phyloP scores from a whole-genome alignment of 1,140 invertebrate species.

The Agrypnia vestita region DNA sequence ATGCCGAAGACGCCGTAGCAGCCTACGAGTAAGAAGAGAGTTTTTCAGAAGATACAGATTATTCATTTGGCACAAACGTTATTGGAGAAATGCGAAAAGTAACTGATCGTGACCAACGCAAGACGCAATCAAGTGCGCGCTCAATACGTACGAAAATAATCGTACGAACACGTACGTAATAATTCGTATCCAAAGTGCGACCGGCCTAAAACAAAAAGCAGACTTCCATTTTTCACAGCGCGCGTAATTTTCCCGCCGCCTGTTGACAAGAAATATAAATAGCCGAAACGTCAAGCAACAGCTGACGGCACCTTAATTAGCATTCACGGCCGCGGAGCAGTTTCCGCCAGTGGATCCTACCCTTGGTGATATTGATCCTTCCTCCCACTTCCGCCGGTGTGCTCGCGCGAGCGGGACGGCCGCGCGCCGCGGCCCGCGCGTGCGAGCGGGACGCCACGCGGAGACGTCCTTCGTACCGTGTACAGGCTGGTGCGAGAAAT shows the following conservation, averaged over 20 bases:
- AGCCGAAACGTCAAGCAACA: constrained; percentile 2
- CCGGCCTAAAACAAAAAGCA: too few species aligned
- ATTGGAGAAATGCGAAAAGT: too few species aligned
- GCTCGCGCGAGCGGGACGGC: not conserved
- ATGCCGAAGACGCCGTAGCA: too few species aligned
- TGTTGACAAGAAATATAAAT: not conserved
- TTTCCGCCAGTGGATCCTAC: constrained; percentile 31
- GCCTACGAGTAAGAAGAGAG: too few species aligned
- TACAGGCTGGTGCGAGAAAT: constrained; percentile 17
- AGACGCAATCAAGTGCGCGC: too few species aligned
- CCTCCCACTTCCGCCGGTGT: constrained; percentile 30
- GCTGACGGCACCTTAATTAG: constrained; percentile 36
- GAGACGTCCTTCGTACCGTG: constrained; percentile 13
- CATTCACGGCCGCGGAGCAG: constrained; percentile 26
- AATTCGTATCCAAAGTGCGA: too few species aligned
- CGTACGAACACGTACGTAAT: too few species aligned
- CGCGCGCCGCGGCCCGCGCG: not conserved
- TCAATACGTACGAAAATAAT: too few species aligned
- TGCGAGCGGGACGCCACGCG: not conserved
- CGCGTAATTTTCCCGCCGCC: not conserved
- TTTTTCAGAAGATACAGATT: too few species aligned
- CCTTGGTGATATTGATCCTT: constrained; percentile 35
- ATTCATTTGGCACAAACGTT: too few species aligned
- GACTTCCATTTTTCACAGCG: too few species aligned
- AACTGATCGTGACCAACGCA: too few species aligned